These are phyloP conservation scores for Pyrgilauda ruficollis DNA, from an alignment of 2,113 vertebrate species.

Conservation along the genomic window DNA sequence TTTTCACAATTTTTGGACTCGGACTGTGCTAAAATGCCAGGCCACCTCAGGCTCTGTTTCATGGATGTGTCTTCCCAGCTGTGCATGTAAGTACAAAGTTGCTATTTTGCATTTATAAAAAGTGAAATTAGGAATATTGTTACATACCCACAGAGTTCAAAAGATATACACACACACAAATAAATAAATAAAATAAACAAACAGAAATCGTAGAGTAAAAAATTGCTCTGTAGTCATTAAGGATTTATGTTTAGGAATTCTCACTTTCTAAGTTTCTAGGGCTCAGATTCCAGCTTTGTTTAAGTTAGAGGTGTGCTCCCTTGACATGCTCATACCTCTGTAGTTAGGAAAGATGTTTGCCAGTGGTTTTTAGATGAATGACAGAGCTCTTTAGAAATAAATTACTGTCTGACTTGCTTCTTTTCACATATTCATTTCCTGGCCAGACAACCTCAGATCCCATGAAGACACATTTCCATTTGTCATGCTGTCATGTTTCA, in stretches of 20 bases:
- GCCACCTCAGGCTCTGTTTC: neutral
- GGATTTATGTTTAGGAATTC: neutral
- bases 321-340: neutral
- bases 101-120: neutral
- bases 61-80: neutral
- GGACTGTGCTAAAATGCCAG: neutral
- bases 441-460: neutral
- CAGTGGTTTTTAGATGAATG: neutral
- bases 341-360: neutral
- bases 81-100: neutral
- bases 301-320: neutral
- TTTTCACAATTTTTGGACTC: neutral
- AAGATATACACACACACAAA: neutral
- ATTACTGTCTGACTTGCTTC: neutral
- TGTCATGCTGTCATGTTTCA: neutral
- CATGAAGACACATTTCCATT: neutral
- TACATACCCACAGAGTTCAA: neutral
- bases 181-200: neutral
- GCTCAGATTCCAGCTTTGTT: neutral
- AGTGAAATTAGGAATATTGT: neutral
- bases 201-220: neutral
- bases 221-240: neutral
- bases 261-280: neutral
- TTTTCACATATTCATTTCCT: neutral
- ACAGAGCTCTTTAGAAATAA: neutral